Conservation (phyloP, 2,113 vertebrate species). For the Aramus guarauna region DNA sequence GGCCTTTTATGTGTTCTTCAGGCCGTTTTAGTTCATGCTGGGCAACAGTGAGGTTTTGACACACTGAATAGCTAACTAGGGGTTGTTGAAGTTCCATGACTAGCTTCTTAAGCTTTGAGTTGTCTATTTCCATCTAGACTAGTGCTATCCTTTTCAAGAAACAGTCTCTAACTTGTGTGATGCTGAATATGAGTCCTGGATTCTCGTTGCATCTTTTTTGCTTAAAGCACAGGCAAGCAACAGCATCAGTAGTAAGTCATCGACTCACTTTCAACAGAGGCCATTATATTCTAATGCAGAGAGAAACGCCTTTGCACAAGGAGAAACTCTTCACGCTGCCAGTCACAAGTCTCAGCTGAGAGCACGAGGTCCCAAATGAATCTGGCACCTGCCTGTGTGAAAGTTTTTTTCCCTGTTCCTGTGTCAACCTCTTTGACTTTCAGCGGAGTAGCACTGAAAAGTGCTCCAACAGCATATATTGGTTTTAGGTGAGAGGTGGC, state of each 20-base stretch:
- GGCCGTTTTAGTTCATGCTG: neutral
- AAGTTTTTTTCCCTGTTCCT: neutral
- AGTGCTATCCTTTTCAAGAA: neutral
- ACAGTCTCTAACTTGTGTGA: neutral
- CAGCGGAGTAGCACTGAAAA: neutral
- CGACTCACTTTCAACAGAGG: neutral
- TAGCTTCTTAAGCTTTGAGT: neutral
- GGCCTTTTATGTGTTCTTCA: neutral
- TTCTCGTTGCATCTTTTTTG: neutral
- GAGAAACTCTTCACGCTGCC: neutral
- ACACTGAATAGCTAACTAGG: neutral
- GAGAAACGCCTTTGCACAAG: neutral
- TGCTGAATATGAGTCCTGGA: neutral
- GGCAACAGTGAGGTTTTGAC: neutral
- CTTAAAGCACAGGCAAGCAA: neutral
- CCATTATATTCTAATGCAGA: neutral
- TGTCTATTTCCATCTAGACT: neutral
- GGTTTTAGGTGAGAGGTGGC: neutral
- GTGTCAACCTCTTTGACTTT: neutral
- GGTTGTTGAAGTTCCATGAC: neutral
- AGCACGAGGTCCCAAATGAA: neutral
- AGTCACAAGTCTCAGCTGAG: neutral
- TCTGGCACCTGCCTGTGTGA: neutral
- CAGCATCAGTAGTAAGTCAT: neutral
- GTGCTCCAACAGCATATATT: neutral